Percentiles rank a stretch among this genome's conserved stretches.
These are phyloP conservation scores for Penaeus japonicus DNA, from an alignment of 1,140 invertebrate species.

Conservation along the genomic window DNA sequence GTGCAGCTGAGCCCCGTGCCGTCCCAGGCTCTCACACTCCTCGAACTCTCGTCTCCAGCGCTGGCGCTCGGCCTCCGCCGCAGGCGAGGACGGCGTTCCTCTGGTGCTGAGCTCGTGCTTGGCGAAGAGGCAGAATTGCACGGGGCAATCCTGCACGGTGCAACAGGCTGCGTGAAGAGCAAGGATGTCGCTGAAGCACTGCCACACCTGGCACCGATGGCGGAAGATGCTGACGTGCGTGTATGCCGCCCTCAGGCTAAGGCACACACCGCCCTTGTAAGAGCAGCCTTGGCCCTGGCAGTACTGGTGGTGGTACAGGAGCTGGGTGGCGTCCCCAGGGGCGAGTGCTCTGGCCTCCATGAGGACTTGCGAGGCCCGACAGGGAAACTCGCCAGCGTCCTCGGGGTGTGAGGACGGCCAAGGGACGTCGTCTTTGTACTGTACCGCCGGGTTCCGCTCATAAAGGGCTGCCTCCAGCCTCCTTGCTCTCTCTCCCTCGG, in stretches of 20 bases:
- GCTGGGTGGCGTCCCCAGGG: not conserved
- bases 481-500: not conserved
- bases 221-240: conserved; percentile 6
- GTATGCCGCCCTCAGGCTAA: not conserved
- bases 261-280: not conserved
- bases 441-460: not conserved
- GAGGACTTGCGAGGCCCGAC: not conserved
- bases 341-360: not conserved
- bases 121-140: not conserved
- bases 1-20: too few species aligned
- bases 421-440: not conserved
- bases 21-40: too few species aligned
- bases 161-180: not conserved
- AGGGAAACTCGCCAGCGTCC: not conserved
- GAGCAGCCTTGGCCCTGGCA: not conserved
- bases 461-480: not conserved
- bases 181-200: not conserved
- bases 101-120: not conserved
- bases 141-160: not conserved
- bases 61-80: too few species aligned
- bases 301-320: not conserved
- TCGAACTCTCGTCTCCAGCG: too few species aligned
- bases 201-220: conserved; percentile 9
- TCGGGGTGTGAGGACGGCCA: too few species aligned
- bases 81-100: too few species aligned